Conservation (phyloP, 2,888 invertebrate genomes). For the Priapulus caudatus region DNA sequence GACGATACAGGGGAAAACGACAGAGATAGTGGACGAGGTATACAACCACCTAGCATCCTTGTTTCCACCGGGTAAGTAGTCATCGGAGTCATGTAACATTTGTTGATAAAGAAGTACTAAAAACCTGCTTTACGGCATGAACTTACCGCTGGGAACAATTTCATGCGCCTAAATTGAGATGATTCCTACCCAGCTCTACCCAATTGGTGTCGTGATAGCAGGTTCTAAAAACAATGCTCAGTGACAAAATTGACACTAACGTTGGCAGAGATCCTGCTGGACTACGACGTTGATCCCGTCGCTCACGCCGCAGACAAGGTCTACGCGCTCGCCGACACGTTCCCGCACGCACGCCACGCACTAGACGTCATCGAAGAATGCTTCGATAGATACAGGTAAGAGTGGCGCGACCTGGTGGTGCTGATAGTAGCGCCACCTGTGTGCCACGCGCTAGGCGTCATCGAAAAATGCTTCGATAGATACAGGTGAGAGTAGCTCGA, state of each 20-base stretch:
- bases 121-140: too few relatives aligned
- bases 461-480: constrained; percentile 34
- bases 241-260: too few relatives aligned
- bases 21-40: constrained; percentile 36
- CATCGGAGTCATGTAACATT: too few relatives aligned
- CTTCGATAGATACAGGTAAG: constrained; percentile 31
- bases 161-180: too few relatives aligned
- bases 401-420: background rate
- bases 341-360: constrained; percentile 29
- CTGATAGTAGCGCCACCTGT: too few relatives aligned
- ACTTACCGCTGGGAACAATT: too few relatives aligned
- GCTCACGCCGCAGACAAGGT: constrained; percentile 29
- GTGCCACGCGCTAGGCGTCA: constrained; percentile 31
- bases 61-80: background rate
- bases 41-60: constrained; percentile 29
- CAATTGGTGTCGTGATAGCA: too few relatives aligned
- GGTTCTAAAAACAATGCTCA: too few relatives aligned
- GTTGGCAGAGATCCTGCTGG: too few relatives aligned
- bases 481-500: constrained; percentile 25
- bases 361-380: constrained; percentile 34
- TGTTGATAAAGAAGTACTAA: too few relatives aligned
- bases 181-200: too few relatives aligned
- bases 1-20: constrained; percentile 42
- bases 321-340: constrained; percentile 24
- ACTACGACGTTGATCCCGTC: constrained; percentile 40